phyloP scores from a whole-genome alignment of 1,140 invertebrate genomes.

The Drosophila orosa region DNA sequence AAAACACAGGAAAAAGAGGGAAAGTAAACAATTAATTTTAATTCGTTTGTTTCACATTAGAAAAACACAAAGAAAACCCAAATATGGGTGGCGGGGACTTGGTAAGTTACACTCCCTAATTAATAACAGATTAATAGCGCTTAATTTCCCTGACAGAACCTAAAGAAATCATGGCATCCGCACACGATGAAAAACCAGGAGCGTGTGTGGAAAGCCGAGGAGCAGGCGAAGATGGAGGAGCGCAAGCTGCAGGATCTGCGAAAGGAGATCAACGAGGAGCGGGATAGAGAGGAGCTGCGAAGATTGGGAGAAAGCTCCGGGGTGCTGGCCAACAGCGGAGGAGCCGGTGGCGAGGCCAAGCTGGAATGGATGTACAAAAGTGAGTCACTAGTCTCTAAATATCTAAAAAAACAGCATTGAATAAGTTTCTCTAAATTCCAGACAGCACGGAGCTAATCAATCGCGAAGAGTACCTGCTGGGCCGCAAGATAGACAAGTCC shows the following conservation, averaged over 20 bases:
- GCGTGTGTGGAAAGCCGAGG: constrained; percentile 91
- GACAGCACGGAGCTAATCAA: constrained; percentile 85
- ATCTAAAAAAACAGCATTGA: too few relatives aligned
- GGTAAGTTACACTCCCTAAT: constrained; percentile 76
- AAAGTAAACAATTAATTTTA: constrained; percentile 33
- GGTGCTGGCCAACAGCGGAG: constrained; percentile 84
- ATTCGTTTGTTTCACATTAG: constrained; percentile 6
- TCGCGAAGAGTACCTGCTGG: constrained; percentile 94
- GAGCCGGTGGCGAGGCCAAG: constrained; percentile 86
- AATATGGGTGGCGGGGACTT: constrained; percentile 86
- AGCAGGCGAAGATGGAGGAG: constrained; percentile 89
- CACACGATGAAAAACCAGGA: constrained; percentile 91
- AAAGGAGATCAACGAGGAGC: constrained; percentile 88
- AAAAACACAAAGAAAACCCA: not conserved
- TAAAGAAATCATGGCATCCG: constrained; percentile 93
- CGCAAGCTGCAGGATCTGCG: constrained; percentile 88
- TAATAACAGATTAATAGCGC: not conserved
- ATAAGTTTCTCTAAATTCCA: constrained; percentile 22
- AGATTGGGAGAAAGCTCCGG: constrained; percentile 87
- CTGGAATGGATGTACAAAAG: constrained; percentile 97
- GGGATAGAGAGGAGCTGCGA: constrained; percentile 88
- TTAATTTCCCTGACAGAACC: constrained; percentile 85
- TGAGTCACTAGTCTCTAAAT: constrained; percentile 48
- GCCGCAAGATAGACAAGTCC: constrained; percentile 93
- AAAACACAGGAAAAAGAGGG: constrained; percentile 30